Evolutionary conservation across 2,797 vertebrate genomes (phyloP).

Genomic region (Masticophis lateralis): DNA sequence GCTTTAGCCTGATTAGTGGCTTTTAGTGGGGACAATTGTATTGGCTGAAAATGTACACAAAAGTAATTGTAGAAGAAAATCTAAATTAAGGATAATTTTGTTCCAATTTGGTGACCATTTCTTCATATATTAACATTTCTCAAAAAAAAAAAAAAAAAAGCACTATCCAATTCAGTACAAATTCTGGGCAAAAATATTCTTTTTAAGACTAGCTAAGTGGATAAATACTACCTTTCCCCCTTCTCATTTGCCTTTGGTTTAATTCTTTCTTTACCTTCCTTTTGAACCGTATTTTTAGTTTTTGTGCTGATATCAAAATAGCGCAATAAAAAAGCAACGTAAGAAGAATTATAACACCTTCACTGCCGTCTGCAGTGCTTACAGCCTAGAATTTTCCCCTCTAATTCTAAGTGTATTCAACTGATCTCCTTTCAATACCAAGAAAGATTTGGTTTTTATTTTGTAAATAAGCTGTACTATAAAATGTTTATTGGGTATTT

Average conservation of each 20-base stretch:
- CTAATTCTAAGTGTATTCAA: not conserved
- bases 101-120: not conserved
- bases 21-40: not conserved
- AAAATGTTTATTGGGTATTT: slow-evolving; percentile 61
- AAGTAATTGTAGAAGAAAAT: not conserved
- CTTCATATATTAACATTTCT: not conserved
- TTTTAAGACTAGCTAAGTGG: not conserved
- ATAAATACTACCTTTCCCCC: not conserved
- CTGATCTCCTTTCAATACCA: not conserved
- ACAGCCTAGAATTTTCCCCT: not conserved
- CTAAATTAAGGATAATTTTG: not conserved
- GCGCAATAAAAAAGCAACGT: not conserved
- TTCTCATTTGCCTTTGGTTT: not conserved
- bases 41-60: not conserved
- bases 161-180: not conserved
- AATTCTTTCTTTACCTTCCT: not conserved
- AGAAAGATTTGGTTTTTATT: slow-evolving; percentile 59
- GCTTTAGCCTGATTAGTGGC: not conserved
- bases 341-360: not conserved
- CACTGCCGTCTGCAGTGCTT: not conserved
- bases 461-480: slow-evolving; percentile 56
- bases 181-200: not conserved
- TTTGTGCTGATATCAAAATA: not conserved
- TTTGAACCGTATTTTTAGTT: not conserved
- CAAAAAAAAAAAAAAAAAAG: not conserved